Conservation (phyloP, 1,140 invertebrate species). For the Physella acuta region DNA sequence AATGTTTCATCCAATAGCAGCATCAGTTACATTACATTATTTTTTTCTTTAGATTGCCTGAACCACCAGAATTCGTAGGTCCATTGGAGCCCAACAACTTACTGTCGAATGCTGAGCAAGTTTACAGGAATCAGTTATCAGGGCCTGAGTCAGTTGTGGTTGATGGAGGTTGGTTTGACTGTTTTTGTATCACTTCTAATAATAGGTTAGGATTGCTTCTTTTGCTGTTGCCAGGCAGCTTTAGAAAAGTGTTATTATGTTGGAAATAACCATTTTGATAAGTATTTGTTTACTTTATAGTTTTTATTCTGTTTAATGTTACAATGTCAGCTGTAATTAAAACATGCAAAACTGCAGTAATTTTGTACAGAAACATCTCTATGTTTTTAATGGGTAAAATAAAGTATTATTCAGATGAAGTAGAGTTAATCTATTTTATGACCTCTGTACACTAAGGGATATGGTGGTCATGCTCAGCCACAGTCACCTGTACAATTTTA, state of each 20-base stretch:
- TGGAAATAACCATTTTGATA: no score
- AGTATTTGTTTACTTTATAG: no score
- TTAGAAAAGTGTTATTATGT: background rate
- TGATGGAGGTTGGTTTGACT: slow-evolving; percentile 41
- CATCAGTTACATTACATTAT: background rate
- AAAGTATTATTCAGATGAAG: no score
- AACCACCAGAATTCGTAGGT: slow-evolving; percentile 35
- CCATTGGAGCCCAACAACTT: slow-evolving; percentile 34
- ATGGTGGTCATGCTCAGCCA: no score
- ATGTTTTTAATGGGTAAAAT: no score
- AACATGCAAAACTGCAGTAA: no score
- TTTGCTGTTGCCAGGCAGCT: background rate
- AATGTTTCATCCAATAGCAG: background rate
- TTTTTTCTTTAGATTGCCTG: slow-evolving; percentile 29
- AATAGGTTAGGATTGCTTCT: background rate
- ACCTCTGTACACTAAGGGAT: no score
- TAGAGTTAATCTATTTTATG: no score
- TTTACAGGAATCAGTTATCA: slow-evolving; percentile 33
- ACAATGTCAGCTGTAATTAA: no score
- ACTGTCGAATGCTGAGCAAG: slow-evolving; percentile 32
- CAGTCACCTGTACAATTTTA: no score
- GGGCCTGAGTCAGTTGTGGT: slow-evolving; percentile 47
- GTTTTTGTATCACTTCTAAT: background rate
- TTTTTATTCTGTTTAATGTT: no score
- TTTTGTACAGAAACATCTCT: no score